Conservation (phyloP, 2,888 invertebrate genomes). For the Drosophila setosimentum region DNA sequence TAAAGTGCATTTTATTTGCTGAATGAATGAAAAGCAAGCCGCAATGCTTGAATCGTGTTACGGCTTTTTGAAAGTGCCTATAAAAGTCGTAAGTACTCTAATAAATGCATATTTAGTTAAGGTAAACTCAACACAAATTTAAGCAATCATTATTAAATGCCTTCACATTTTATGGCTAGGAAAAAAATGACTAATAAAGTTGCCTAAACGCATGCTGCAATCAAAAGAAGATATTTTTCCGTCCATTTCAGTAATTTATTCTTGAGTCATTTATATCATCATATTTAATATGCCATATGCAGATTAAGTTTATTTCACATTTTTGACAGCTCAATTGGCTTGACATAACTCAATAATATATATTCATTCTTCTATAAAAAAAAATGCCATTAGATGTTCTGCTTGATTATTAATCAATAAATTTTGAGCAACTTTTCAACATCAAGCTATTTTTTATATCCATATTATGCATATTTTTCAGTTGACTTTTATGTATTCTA, state of each 20-base stretch:
- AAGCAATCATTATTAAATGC: constrained; percentile 17
- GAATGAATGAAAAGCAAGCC: background rate
- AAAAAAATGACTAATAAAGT: background rate
- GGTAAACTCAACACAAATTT: constrained; percentile 1
- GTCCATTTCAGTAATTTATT: background rate
- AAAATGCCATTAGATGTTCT: background rate
- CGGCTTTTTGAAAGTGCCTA: constrained; percentile 7
- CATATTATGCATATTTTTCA: background rate
- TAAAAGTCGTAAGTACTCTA: constrained; percentile 6
- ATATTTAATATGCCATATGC: background rate
- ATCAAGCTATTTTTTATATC: background rate
- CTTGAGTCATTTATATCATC: background rate
- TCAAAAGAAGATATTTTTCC: background rate
- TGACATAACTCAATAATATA: background rate
- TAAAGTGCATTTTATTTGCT: constrained; percentile 1
- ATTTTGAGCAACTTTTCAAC: background rate
- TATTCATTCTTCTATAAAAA: background rate
- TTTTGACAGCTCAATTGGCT: background rate
- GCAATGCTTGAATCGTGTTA: background rate
- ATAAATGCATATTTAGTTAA: background rate
- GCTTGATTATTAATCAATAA: background rate
- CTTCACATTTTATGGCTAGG: background rate
- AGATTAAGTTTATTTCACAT: background rate
- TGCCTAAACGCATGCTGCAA: background rate
- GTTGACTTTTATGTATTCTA: background rate